Base-by-base conservation (phyloP, 2,888 invertebrate genomes). In the Eupithecia pulchellata region DNA sequence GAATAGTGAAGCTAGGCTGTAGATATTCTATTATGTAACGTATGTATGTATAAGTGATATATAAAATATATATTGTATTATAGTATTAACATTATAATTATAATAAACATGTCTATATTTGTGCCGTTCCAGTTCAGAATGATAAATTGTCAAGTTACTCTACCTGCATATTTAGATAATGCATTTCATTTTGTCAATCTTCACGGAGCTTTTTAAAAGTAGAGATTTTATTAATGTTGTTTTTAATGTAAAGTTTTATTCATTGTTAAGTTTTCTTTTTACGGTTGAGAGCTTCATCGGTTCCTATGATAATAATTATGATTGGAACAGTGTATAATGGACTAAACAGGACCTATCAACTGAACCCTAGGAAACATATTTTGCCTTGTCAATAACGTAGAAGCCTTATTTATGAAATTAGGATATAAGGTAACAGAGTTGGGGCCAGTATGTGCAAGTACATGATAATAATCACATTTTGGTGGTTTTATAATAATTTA, bases 1-100 rank as follows among this genome's bases (percentile, higher is more conserved):
- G 91, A 86, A 84, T 92, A 92, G 86, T 85, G 78, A 90, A 79
- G 89, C 90, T 93, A 93, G 91, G 84, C 82, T 87, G 84, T 93
- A 92, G 91, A 85, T 86, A 87, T 86, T 87, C 82, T 89, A 88
- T 87, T 72, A 79, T 87, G 79, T 88, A 87, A 85, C 79, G 47
- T 68, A 84, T 79, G 47, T 68, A 84, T 82, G 77, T 88, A 89
- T 87, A 88, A 86, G 83, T 86, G 82, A 86, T 89, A 86, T 80
- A 83, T 83, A 82, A 13, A 75, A 78, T 78, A 69, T 78, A 74
- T 80, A 76, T 73, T 75, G 66, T 73, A 75, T 77, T 66, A 65
- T 75, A 68, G 71, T 11, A 17, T 4, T 13, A 29, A 57, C 2
- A 57, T 57, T 29, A 57, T 9, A 2, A 13, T 4, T 13, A 52